Evolutionary conservation across 2,797 vertebrate genomes (phyloP), one percentile per base, ranked within the genome.

Genomic region (Neopelma chrysocephalum): DNA sequence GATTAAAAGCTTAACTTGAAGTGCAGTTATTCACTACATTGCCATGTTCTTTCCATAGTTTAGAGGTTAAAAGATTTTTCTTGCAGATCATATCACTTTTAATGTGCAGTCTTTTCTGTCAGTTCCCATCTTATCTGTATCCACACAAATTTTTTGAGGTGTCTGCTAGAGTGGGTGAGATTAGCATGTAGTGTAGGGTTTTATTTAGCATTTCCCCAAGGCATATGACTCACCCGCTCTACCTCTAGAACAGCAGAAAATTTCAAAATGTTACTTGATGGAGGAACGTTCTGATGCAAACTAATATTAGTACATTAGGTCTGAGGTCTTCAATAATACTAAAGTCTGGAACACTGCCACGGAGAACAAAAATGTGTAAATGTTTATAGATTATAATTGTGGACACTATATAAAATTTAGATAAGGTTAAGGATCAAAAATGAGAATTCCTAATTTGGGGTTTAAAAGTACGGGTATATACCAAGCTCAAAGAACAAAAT

Each of bases 161-260:
- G 61, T 90, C 54, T 93, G 34, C 62, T 79, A 36, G 83, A 94
- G 91, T 87, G 87, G 77, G 86, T 90, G 91, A 78, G 38, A 89
- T 94, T 65, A 94, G 31, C 34, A 90, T 72, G 53, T 64, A 65
- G 45, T 50, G 38, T 79, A 83, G 73, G n/a, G 70, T 82, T 96
- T 96, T 95, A 95, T 95, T 92, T 94, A 94, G 83, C 70, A 43
- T 90, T 95, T 58, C 80, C 57, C 56, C 22, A 61, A 87, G 89
- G 78, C 81, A 26, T 82, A 79, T 95, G 81, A 89, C 58, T 96
- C 92, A 95, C 16, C 19, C 6, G 0, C 73, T 93, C 79, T 93
- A 53, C 32, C 32, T 89, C 73, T 84, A 87, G 40, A 92, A 54
- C 42, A 83, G 81, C 34, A 93, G 50, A 71, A 68, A 88, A 54